Conservation (phyloP, 2,113 vertebrate species). For the Oplegnathus fasciatus region DNA sequence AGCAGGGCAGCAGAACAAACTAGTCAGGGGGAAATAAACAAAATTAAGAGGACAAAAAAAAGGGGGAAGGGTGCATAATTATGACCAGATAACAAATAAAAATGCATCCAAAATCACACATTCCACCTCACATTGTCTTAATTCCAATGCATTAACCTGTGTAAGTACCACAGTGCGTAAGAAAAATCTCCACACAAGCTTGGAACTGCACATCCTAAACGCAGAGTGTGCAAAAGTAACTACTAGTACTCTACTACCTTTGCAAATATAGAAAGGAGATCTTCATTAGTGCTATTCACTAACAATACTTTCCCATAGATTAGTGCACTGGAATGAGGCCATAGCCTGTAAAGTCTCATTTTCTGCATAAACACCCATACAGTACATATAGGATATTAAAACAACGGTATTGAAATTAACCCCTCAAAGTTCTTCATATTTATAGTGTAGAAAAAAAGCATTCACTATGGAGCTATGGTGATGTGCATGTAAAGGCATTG, state of each 20-base stretch:
- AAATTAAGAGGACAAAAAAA: slow-evolving; percentile 2
- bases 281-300: slow-evolving; percentile 45
- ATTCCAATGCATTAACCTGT: slow-evolving; percentile 69
- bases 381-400: slow-evolving; percentile 53
- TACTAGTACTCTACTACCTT: slow-evolving; percentile 26
- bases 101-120: slow-evolving; percentile 29
- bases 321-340: slow-evolving; percentile 68
- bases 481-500: slow-evolving; percentile 35
- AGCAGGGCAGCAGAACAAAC: slow-evolving; percentile 37
- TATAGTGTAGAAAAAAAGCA: slow-evolving; percentile 37
- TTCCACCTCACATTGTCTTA: slow-evolving; percentile 52
- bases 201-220: slow-evolving; percentile 3
- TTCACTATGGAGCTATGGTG: slow-evolving; percentile 29
- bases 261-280: slow-evolving; percentile 33
- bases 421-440: slow-evolving; percentile 75
- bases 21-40: neutral
- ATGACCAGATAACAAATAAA: slow-evolving; percentile 16
- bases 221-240: slow-evolving; percentile 23
- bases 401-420: slow-evolving; percentile 34
- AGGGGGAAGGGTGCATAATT: neutral
- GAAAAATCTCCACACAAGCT: slow-evolving; percentile 32
- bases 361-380: slow-evolving; percentile 46
- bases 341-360: slow-evolving; percentile 15
- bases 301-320: slow-evolving; percentile 57
- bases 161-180: slow-evolving; percentile 53